Evolutionary conservation across 2,797 vertebrate species (phyloP), one percentile per base, ranked within the genome.

Genomic region (Heterohyrax brucei): DNA sequence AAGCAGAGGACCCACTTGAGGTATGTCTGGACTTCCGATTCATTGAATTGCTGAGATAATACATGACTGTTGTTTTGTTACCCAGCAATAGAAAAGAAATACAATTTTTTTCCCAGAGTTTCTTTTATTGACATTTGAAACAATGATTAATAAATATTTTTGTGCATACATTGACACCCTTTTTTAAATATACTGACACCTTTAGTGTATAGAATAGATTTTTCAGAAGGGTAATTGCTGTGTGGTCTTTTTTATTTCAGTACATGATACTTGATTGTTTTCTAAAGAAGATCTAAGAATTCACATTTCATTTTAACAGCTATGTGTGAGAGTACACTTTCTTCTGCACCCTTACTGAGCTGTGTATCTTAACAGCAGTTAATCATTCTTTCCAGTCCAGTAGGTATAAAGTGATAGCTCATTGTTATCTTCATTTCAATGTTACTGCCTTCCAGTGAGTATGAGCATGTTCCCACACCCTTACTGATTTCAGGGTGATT

Each of bases 361-460:
- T 75, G 26, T 18, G 30, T 7, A 16, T 9, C 4, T 22, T 70
- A 53, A 50, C 5, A 21, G 62, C 85, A 1, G 18, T 75, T 83
- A 53, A 66, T 3, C 56, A 78, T 95, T 95, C 62, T 92, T 66
- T 89, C 48, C 3, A 46, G 24, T 30, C 14, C 83, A 12, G 59
- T 53, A 77, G 48, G 8, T 30, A 92, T 88, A 50, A 81, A 78
- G 53, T 91, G 39, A 73, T 75, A 53, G n/a, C 53, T n/a, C 48
- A 66, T 93, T 77, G 16, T 83, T 79, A 76, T 26, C 61, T 86
- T 73, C 86, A 85, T 89, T 70, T 87, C 82, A 44, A 89, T 86
- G 82, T 91, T 46, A 77, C 44, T 76, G 33, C 26, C 22, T 76
- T 7, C 39, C 48, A 62, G 48, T 77, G 62, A 96, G 13, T 76